Evolutionary conservation across 1,140 invertebrate species (phyloP).

Genomic region (Cheumatopsyche charites): DNA sequence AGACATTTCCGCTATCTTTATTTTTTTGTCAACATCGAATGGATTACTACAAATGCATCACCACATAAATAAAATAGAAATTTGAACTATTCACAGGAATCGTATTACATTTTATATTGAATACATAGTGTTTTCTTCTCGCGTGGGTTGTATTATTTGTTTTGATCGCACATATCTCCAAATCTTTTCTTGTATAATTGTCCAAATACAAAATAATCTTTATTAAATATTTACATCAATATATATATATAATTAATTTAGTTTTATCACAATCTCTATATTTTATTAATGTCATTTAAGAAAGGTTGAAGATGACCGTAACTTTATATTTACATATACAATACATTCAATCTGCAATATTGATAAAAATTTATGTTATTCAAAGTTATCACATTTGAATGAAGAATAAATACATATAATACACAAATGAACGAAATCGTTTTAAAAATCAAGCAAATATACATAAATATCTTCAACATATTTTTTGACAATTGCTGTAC

Average conservation of each 20-base stretch:
- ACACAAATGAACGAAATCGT: no score
- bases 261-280: conserved; percentile 10
- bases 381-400: no score
- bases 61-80: background rate
- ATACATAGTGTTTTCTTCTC: background rate
- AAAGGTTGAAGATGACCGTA: background rate
- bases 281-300: conserved; percentile 8
- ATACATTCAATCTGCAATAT: no score
- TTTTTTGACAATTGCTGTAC: no score
- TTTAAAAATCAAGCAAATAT: no score
- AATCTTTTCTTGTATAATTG: background rate
- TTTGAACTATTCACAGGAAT: conserved; percentile 25
- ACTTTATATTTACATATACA: background rate
- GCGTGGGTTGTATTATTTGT: background rate
- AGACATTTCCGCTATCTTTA: background rate
- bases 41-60: conserved; percentile 10
- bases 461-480: no score
- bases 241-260: background rate
- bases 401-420: no score
- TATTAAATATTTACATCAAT: conserved; percentile 12
- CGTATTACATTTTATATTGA: background rate
- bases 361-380: no score
- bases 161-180: conserved; percentile 23
- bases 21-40: background rate
- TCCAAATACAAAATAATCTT: conserved; percentile 18